Evolutionary conservation across 2,888 invertebrate species (phyloP).

Genomic region (Acrobasis repandana): DNA sequence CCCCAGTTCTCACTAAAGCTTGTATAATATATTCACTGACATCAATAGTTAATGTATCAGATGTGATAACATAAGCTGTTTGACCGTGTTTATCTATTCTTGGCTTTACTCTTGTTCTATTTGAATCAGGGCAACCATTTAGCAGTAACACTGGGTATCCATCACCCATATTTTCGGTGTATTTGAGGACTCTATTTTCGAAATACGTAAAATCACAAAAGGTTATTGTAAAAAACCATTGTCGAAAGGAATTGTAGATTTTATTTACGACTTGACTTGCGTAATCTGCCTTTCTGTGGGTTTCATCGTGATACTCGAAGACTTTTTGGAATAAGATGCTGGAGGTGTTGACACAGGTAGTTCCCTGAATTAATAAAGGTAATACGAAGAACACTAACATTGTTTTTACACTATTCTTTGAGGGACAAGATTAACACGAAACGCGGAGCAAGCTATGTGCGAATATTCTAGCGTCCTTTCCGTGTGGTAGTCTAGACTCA

Average conservation of each 20-base stretch:
- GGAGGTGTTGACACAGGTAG: slow-evolving; percentile 37
- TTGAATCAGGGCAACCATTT: slow-evolving; percentile 61
- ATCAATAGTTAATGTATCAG: slow-evolving; percentile 56
- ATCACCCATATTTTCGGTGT: slow-evolving; percentile 62
- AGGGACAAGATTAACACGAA: no score
- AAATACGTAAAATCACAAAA: slow-evolving; percentile 76
- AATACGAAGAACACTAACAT: slow-evolving; percentile 46
- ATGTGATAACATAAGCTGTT: slow-evolving; percentile 69
- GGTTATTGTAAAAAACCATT: slow-evolving; percentile 73
- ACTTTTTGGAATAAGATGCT: slow-evolving; percentile 55
- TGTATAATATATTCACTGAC: slow-evolving; percentile 59
- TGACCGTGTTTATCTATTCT: slow-evolving; percentile 67
- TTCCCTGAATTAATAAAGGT: slow-evolving; percentile 39
- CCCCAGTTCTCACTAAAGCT: slow-evolving; percentile 62
- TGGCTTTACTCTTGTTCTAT: slow-evolving; percentile 60
- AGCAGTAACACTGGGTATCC: slow-evolving; percentile 70
- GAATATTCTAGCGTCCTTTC: slow-evolving; percentile 36
- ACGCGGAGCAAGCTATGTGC: not conserved
- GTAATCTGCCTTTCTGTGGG: slow-evolving; percentile 54
- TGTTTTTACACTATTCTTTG: no score
- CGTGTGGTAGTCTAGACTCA: slow-evolving; percentile 31
- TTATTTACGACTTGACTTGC: slow-evolving; percentile 65
- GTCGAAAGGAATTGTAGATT: slow-evolving; percentile 66
- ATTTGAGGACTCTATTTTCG: slow-evolving; percentile 71
- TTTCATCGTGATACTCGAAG: slow-evolving; percentile 55